These are phyloP conservation scores for Rhincodon typus DNA, from an alignment of 2,797 vertebrate genomes.

Conservation along the genomic window DNA sequence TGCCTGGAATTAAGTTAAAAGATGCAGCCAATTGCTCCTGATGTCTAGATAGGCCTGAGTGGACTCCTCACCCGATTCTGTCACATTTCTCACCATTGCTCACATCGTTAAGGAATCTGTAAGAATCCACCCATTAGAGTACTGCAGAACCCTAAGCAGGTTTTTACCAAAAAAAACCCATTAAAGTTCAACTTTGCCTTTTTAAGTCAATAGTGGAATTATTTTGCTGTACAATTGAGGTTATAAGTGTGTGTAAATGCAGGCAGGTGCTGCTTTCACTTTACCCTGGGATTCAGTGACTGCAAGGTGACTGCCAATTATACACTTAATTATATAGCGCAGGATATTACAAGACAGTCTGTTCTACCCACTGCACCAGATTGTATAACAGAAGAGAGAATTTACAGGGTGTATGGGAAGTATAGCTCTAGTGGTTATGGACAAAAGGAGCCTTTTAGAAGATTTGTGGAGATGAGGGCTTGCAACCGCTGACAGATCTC, in stretches of 20 bases:
- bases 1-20: no score
- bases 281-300: constrained; percentile 56
- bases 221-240: constrained; percentile 49
- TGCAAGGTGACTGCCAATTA: constrained; percentile 54
- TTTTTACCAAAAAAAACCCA: constrained; percentile 43
- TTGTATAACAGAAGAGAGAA: constrained; percentile 64
- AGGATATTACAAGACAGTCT: constrained; percentile 65
- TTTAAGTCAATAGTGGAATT: constrained; percentile 63
- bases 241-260: constrained; percentile 46
- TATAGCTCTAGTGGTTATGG: constrained; percentile 54
- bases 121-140: no score
- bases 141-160: background rate
- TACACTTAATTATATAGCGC: constrained; percentile 51
- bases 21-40: no score
- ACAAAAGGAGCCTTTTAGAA: constrained; percentile 52
- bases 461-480: constrained; percentile 45
- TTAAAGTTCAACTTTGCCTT: constrained; percentile 55
- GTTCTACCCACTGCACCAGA: constrained; percentile 56
- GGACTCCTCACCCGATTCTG: no score
- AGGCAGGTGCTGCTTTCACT: constrained; percentile 57
- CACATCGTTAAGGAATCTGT: no score
- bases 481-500: constrained; percentile 48
- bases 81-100: no score
- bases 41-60: no score
- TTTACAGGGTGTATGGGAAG: constrained; percentile 52